Evolutionary conservation across 1,140 invertebrate genomes (phyloP), one percentile per base, ranked within the genome.

Genomic region (Acromyrmex charruanus): DNA sequence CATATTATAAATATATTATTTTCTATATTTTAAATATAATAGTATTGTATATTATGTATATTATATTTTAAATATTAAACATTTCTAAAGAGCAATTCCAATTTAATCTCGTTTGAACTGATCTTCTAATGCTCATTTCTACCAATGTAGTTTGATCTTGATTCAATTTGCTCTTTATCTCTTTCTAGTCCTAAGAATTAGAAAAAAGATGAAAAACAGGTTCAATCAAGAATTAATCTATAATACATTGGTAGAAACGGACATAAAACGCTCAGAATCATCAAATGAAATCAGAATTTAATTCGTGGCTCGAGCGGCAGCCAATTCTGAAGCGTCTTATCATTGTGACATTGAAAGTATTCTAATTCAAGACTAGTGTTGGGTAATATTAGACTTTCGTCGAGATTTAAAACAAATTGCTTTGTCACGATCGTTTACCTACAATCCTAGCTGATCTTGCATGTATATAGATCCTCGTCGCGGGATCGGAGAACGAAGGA

Each of bases 331-430:
- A 81, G 21, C 16, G 31, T n/a, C 66, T 44, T 49, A 35, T 74
- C 66, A 82, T 44, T 82, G n/a, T 59, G 66, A 82, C 16, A 21
- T 74, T 28, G 25, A 74, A 84, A 49, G 28, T 21, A 74, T 58
- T 71, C 39, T 44, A 84, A 84, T 63, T 31, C 31, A 51, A 12
- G 44, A 21, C 53, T 44, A 12, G 28, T 35, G 77, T 35, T 55
- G 7, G 9, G 18, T 12, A 18, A 14, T 49, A 51, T 44, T 58
- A 44, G 14, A 10, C 55, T 74, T 49, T 75, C 39, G n/a, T 1
- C 69, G 69, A 14, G 55, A 28, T n/a, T 31, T 39, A 44, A 71
- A 58, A 84, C 28, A 44, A 63, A 84, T 84, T 72, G 69, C 69
- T 75, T 84, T 84, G 80, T 84, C 58, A 28, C 55, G 25, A 49